Base-by-base conservation (phyloP, 2,113 vertebrate species). In the Lagopus muta region DNA sequence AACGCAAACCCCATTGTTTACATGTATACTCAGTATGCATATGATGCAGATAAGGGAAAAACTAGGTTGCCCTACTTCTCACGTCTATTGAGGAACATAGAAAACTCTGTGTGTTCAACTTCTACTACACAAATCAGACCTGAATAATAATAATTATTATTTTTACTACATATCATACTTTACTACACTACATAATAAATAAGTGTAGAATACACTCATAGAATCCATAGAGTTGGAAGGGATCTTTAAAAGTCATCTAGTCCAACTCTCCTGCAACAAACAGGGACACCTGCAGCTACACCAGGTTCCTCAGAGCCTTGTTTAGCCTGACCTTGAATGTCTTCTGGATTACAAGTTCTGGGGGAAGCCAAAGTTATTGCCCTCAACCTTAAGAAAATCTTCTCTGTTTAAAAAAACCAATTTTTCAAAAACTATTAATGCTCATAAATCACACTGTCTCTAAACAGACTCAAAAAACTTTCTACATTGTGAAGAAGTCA, bases 351-450 rank as follows among this genome's bases (percentile, higher is more conserved):
- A 81, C 17, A 81, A 75, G 86, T 93, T 91, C 85, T 86, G 85
- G 38, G 27, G n/a, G 48, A 88, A 82, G 72, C 72, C 82, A 78
- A 45, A 78, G 21, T 66, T 92, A 32, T 15, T 43, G 32, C 93
- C 47, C 69, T 40, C 58, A 93, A 38, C 64, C 20, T 42, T 89
- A 90, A 87, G 47, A 62, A 48, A 18, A 76, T 24, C 18, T 77
- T 86, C 54, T 45, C 9, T 0, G 1, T 70, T 34, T 28, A 28
- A 21, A 38, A 38, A 89, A 81, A 65, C 5, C 5, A 52, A 47
- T 61, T 60, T n/a, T 43, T 76, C 43, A 11, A 94, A 71, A 94
- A 52, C 66, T 76, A 48, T 80, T 93, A 93, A 71, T 8, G 17
- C 40, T 90, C n/a, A 43, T 40, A 86, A 73, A 77, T 48, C 38